Percentiles rank a stretch among this genome's conserved stretches.
phyloP scores from a whole-genome alignment of 2,113 vertebrate species.

The Budorcas taxicolor region DNA sequence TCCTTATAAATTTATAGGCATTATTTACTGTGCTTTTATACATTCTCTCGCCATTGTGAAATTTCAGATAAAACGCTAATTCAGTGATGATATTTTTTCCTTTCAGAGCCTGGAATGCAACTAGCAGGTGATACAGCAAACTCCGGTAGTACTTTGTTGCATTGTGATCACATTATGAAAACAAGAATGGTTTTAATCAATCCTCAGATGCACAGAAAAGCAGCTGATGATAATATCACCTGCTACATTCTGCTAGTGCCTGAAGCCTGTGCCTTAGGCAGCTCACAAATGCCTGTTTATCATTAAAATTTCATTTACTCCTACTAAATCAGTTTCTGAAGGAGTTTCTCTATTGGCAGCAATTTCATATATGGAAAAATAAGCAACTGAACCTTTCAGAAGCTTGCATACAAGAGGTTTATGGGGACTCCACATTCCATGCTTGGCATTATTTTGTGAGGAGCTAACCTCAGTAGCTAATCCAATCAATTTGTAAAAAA shows the following conservation, averaged over 20 bases:
- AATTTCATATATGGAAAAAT: background rate
- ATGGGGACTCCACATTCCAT: background rate
- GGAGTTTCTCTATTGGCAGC: background rate
- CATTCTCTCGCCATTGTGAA: background rate
- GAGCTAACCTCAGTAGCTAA: background rate
- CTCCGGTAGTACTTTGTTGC: background rate
- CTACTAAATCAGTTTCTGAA: constrained; percentile 17
- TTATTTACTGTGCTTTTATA: constrained; percentile 13
- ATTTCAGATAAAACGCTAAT: constrained; percentile 32
- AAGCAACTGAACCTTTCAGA: background rate
- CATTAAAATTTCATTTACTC: constrained; percentile 24
- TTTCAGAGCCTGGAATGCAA: background rate
- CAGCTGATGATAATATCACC: background rate
- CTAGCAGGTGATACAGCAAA: background rate
- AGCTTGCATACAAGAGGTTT: background rate
- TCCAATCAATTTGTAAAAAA: background rate
- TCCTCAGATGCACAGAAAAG: constrained; percentile 1
- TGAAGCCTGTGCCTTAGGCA: background rate
- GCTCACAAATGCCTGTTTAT: background rate
- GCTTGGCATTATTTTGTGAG: background rate
- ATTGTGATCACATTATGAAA: constrained; percentile 14
- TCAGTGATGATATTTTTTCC: background rate
- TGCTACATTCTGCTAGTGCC: background rate
- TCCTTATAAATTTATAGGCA: background rate
- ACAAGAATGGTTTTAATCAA: background rate